Evolutionary conservation across 2,797 vertebrate genomes (phyloP).

Genomic region (Octomys mimax): DNA sequence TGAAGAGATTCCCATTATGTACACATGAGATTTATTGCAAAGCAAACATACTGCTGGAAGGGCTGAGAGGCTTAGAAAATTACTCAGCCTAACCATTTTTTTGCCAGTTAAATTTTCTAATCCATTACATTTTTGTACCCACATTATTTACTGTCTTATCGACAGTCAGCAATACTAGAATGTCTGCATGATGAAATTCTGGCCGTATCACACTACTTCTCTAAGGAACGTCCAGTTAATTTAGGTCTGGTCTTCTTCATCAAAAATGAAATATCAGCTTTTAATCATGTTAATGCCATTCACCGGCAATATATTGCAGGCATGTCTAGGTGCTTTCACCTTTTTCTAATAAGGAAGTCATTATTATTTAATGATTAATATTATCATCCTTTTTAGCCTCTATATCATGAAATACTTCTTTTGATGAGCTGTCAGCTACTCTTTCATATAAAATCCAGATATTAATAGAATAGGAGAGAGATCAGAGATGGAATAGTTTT

Average conservation of each 20-base stretch:
- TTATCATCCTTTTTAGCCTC: background rate
- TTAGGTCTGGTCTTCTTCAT: background rate
- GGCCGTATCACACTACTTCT: background rate
- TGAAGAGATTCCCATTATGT: background rate
- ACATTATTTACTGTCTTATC: background rate
- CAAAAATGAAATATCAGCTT: conserved; percentile 10
- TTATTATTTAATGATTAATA: conserved; percentile 5
- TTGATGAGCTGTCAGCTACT: background rate
- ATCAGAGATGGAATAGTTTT: background rate
- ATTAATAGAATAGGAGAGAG: background rate
- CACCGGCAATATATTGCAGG: background rate
- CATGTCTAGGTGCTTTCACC: background rate
- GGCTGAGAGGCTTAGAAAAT: conserved; percentile 24
- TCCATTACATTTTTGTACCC: background rate
- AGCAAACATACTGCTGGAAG: conserved; percentile 7
- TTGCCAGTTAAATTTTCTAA: conserved; percentile 22
- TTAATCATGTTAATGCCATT: background rate
- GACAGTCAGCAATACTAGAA: background rate
- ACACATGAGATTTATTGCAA: conserved; percentile 2
- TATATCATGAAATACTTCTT: background rate
- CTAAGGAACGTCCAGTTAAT: background rate
- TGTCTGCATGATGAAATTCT: background rate
- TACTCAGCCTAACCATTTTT: conserved; percentile 6
- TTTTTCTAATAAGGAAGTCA: conserved; percentile 10
- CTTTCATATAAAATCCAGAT: conserved; percentile 20